Percentiles rank a stretch among this genome's conserved stretches.
phyloP scores from a whole-genome alignment of 2,888 invertebrate species.

The Scaptomyza cyrtandrae region DNA sequence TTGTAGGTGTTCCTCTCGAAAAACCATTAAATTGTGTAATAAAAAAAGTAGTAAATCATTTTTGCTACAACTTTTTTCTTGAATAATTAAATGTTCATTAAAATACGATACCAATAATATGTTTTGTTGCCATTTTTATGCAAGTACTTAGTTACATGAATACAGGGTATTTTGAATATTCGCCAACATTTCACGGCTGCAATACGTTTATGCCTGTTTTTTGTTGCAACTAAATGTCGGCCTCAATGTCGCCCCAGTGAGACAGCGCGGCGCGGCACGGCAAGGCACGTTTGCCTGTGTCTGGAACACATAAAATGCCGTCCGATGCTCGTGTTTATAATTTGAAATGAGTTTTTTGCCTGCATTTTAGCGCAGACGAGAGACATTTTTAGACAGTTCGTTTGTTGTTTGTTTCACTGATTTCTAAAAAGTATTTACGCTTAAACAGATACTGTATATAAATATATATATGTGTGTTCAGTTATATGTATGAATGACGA shows the following conservation, averaged over 20 bases:
- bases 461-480: background rate
- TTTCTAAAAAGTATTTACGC: conserved; percentile 49
- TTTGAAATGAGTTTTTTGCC: conserved; percentile 72
- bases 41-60: too few species aligned
- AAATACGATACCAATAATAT: too few species aligned
- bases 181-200: background rate
- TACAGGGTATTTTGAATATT: conserved; percentile 15
- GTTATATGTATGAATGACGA: background rate
- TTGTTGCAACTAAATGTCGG: conserved; percentile 24
- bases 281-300: conserved; percentile 6
- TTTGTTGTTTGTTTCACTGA: conserved; percentile 46
- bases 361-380: conserved; percentile 62
- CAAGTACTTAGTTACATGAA: too few species aligned
- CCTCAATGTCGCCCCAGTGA: conserved; percentile 17
- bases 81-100: too few species aligned
- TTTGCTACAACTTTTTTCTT: too few species aligned
- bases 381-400: conserved; percentile 55
- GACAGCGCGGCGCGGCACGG: background rate
- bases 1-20: too few species aligned
- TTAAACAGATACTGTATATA: conserved; percentile 9
- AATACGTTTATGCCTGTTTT: conserved; percentile 14
- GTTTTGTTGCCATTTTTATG: too few species aligned
- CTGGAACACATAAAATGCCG: conserved; percentile 50
- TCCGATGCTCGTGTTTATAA: conserved; percentile 69
- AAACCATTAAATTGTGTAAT: too few species aligned